phyloP scores from a whole-genome alignment of 2,113 vertebrate species.

The Paraplagusia blochii region DNA sequence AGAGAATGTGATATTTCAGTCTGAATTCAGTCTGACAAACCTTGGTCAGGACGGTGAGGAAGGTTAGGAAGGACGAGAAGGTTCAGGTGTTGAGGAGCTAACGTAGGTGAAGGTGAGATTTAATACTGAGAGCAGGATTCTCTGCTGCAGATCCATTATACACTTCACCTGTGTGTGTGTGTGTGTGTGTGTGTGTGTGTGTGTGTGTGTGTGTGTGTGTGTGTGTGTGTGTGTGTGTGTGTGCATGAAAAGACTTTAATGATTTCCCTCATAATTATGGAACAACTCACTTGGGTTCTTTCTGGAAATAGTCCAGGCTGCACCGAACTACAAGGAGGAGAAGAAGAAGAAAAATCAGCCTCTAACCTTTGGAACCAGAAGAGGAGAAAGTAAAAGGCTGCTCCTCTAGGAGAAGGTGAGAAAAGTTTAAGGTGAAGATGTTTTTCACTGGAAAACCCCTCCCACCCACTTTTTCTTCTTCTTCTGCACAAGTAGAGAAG shows the following conservation, averaged over 20 bases:
- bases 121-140: not conserved
- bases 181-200: slow-evolving; percentile 9
- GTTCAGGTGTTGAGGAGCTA: slow-evolving; percentile 11
- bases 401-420: not conserved
- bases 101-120: slow-evolving; percentile 11
- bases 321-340: slow-evolving; percentile 6
- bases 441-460: too few relatives aligned
- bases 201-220: slow-evolving; percentile 17
- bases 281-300: slow-evolving; percentile 23
- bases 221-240: slow-evolving; percentile 16
- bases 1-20: not conserved
- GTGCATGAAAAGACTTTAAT: slow-evolving; percentile 19
- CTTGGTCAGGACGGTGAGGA: too few relatives aligned
- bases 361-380: too few relatives aligned
- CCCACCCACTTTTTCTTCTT: too few relatives aligned
- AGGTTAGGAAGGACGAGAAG: slow-evolving; percentile 1
- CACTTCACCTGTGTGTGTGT: slow-evolving; percentile 3
- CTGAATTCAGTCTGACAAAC: too few relatives aligned
- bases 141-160: not conserved
- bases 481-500: too few relatives aligned
- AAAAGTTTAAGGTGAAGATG: too few relatives aligned
- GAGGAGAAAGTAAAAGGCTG: too few relatives aligned
- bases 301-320: slow-evolving; percentile 33
- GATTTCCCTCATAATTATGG: slow-evolving; percentile 35
- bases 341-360: too few relatives aligned